These are phyloP conservation scores for Desoria tigrina DNA, from an alignment of 2,888 invertebrate genomes.

Conservation along the genomic window DNA sequence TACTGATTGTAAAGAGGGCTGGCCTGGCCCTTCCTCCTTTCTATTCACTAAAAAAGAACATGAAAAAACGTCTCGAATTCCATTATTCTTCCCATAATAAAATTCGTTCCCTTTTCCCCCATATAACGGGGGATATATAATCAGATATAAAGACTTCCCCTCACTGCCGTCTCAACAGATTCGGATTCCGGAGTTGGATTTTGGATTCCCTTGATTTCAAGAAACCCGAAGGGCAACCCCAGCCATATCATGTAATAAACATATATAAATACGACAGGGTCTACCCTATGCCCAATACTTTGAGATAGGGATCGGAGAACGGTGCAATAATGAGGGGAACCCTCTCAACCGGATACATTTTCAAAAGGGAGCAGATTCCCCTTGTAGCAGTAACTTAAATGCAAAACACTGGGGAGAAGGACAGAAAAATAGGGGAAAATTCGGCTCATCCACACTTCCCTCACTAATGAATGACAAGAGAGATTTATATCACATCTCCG, in stretches of 20 bases:
- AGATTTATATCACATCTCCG: constrained; percentile 8
- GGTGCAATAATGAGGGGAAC: too few relatives aligned
- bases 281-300: too few relatives aligned
- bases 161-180: not conserved
- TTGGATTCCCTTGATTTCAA: too few relatives aligned
- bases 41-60: constrained; percentile 3
- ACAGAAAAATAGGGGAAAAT: not conserved
- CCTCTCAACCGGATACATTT: constrained; percentile 7
- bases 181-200: too few relatives aligned
- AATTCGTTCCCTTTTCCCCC: constrained; percentile 14
- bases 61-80: constrained; percentile 25
- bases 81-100: constrained; percentile 29
- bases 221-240: too few relatives aligned
- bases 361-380: constrained; percentile 7
- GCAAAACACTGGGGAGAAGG: not conserved
- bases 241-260: too few relatives aligned
- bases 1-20: too few relatives aligned
- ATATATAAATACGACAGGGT: too few relatives aligned
- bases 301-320: too few relatives aligned
- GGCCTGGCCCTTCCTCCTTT: too few relatives aligned
- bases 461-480: constrained; percentile 7
- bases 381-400: constrained; percentile 4
- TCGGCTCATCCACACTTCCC: not conserved
- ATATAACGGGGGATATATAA: not conserved
- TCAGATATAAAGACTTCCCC: constrained; percentile 1